Base-by-base conservation (phyloP, 2,888 invertebrate genomes). In the Machimus rusticus region DNA sequence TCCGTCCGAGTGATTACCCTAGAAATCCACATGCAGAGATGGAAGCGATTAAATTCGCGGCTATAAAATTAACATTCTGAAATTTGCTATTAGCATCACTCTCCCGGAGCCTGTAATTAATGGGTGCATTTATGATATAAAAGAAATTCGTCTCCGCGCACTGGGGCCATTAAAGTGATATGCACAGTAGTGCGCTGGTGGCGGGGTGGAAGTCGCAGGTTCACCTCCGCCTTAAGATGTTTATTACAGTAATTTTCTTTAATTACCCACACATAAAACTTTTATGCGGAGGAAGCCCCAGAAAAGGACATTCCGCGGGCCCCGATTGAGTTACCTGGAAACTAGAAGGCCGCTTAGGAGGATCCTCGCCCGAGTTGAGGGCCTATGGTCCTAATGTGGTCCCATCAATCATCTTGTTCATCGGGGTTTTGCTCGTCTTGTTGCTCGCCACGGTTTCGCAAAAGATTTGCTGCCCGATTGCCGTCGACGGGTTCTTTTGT, bases 161-260 rank as follows among this genome's bases (percentile, higher is more conserved):
- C 46, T 19, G 37, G 55, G 31, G 57, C 31, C 51, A 57, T 46
- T 81, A 55, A 81, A 31, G 37, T 66, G 23, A 66, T 23, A 66
- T 78, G 78, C 37, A 84, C 84, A 84, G 84, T 84, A 84, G 84
- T 84, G 34, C 57, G 19, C 39, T 84, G 37, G 66, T 37, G 74
- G 66, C 74, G n/a, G 74, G 74, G 74, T 34, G 39, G 43, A 66
- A 66, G 84, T 84, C 31, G 55, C 51, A 9, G 19, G 34, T 76
- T 76, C 76, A 86, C 76, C 86, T 77, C 86, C 86, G 74, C 86
- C 76, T 86, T 76, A 51, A 76, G 51, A 86, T 76, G 74, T 86
- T 86, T 86, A 86, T 86, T 86, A 86, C 86, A 28, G 86, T 86
- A 86, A 86, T 86, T 86, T 86, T 86, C 76, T 86, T 86, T 86